A percentile compares a stretch with the other conserved stretches of the same genome.
These are phyloP conservation scores for Parus major DNA, from an alignment of 2,113 vertebrate genomes.

Conservation along the genomic window DNA sequence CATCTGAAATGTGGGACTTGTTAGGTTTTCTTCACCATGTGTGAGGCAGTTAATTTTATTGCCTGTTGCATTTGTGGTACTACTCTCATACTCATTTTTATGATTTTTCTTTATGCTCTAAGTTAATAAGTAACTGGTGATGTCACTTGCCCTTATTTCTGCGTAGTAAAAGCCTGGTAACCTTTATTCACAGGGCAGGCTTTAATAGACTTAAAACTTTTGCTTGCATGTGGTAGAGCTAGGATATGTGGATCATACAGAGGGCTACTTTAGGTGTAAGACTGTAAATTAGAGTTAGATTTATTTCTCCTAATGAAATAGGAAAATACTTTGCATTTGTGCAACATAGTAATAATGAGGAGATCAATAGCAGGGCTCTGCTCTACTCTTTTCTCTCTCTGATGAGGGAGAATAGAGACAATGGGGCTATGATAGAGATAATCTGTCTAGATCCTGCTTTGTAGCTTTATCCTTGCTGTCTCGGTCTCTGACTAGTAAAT, in stretches of 20 bases:
- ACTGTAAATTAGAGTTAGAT: neutral
- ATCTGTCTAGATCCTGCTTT: neutral
- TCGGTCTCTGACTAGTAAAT: neutral
- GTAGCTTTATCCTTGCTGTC: neutral
- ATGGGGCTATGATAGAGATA: neutral
- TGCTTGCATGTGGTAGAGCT: neutral
- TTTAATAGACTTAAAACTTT: neutral
- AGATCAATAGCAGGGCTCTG: neutral
- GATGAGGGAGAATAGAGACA: neutral
- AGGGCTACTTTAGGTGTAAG: neutral
- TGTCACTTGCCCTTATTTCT: neutral
- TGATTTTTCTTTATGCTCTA: neutral
- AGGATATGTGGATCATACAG: neutral
- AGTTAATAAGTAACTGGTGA: constrained; percentile 51
- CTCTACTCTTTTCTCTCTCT: neutral
- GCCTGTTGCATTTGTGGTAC: neutral
- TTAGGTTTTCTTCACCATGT: neutral
- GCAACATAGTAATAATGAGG: neutral
- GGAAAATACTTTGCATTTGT: neutral
- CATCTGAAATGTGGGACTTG: neutral
- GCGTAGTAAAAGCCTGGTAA: neutral
- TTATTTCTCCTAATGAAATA: neutral
- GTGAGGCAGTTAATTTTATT: neutral
- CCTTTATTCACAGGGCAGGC: neutral
- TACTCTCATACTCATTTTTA: neutral